phyloP scores from a whole-genome alignment of 2,888 invertebrate species.

The Ennomos quercinarius region DNA sequence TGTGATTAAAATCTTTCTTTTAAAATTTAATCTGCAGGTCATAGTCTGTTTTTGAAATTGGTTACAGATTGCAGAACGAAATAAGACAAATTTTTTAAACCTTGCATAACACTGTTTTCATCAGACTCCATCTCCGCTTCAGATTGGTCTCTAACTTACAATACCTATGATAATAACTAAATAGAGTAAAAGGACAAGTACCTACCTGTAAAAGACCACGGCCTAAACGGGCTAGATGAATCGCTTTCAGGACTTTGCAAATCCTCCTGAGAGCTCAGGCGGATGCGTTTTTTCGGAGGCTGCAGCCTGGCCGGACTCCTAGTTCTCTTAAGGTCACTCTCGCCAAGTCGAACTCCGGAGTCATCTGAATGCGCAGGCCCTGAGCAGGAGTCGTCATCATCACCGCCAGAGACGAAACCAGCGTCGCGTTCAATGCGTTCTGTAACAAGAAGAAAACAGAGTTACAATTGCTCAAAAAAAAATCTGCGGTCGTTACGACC shows the following conservation, averaged over 20 bases:
- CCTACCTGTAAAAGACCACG: slow-evolving; percentile 84
- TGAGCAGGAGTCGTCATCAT: slow-evolving; percentile 87
- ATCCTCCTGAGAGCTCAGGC: slow-evolving; percentile 76
- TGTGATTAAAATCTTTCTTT: too few relatives aligned
- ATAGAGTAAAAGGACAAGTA: not conserved
- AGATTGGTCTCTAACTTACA: too few relatives aligned
- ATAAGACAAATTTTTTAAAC: too few relatives aligned
- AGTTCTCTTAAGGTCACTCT: slow-evolving; percentile 80
- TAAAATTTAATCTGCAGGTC: too few relatives aligned
- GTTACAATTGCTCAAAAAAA: slow-evolving; percentile 18
- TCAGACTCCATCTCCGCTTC: too few relatives aligned
- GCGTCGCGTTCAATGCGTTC: slow-evolving; percentile 88
- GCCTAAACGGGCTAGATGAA: slow-evolving; percentile 85
- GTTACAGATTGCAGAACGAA: too few relatives aligned
- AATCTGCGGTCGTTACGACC: too few relatives aligned
- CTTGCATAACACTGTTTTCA: too few relatives aligned
- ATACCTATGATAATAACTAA: too few relatives aligned
- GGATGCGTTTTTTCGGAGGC: slow-evolving; percentile 90
- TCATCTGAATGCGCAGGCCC: slow-evolving; percentile 83
- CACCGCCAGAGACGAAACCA: slow-evolving; percentile 90
- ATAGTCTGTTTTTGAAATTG: too few relatives aligned
- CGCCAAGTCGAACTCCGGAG: slow-evolving; percentile 78
- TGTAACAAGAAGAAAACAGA: slow-evolving; percentile 69
- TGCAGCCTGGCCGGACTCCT: slow-evolving; percentile 69
- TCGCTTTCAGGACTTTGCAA: slow-evolving; percentile 73